phyloP scores from a whole-genome alignment of 2,113 vertebrate genomes.

The Xenus cinereus region DNA sequence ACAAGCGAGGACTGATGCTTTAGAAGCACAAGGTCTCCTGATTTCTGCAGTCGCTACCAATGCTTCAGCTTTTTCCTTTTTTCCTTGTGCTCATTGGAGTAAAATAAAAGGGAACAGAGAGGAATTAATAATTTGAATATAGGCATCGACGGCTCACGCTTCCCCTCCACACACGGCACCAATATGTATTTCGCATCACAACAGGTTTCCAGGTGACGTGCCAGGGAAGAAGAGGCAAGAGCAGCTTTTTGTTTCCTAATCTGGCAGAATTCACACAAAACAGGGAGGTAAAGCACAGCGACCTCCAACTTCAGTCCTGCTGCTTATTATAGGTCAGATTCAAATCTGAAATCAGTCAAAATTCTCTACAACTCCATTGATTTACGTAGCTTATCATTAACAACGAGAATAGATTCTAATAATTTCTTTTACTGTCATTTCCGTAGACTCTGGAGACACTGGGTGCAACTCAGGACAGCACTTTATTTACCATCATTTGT shows the following conservation, averaged over 20 bases:
- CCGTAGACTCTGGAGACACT: not conserved
- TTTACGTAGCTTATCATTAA: not conserved
- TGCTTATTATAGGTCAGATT: not conserved
- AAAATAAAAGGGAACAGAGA: not conserved
- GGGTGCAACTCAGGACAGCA: not conserved
- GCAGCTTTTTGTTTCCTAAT: not conserved
- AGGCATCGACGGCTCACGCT: not conserved
- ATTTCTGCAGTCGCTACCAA: accelerated
- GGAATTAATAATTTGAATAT: not conserved
- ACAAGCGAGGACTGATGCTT: not conserved
- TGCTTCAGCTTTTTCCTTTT: not conserved
- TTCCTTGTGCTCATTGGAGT: not conserved
- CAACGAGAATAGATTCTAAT: not conserved
- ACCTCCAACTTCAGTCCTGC: not conserved
- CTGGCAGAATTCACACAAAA: not conserved
- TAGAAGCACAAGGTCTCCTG: not conserved
- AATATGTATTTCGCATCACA: not conserved
- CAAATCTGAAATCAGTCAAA: not conserved
- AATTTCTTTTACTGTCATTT: not conserved
- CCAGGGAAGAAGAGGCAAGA: not conserved
- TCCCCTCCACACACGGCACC: not conserved
- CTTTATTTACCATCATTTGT: not conserved
- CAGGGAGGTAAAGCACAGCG: not conserved
- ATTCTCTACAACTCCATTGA: not conserved
- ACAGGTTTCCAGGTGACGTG: not conserved